These are phyloP conservation scores for Drosophila carrolli DNA, from an alignment of 1,140 invertebrate species.

Conservation along the genomic window DNA sequence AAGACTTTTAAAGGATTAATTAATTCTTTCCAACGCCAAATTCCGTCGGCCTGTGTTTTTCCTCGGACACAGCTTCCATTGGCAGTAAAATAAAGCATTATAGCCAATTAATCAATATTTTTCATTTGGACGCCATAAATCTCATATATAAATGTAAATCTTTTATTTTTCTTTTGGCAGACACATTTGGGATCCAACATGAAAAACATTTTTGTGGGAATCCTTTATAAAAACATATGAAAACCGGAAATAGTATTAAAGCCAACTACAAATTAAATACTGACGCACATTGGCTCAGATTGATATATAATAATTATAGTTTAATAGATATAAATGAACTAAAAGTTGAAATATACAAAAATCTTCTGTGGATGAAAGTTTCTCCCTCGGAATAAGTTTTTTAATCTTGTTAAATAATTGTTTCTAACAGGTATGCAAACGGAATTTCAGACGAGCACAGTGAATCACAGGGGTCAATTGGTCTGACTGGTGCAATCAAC, in stretches of 20 bases:
- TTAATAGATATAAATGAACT: background rate
- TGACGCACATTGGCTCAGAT: background rate
- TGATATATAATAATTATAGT: background rate
- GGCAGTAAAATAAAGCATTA: constrained; percentile 2
- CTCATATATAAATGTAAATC: background rate
- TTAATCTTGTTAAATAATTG: background rate
- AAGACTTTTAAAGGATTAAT: too few species aligned
- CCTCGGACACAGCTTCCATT: background rate
- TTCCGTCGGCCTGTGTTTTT: background rate
- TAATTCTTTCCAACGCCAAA: too few species aligned
- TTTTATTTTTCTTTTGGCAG: background rate
- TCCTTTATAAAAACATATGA: background rate
- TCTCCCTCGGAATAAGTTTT: too few species aligned
- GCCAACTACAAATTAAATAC: constrained; percentile 3
- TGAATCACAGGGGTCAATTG: constrained; percentile 31
- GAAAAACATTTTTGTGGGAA: background rate
- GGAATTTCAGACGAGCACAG: constrained; percentile 7
- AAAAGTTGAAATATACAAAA: too few species aligned
- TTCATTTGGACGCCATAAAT: constrained; percentile 15
- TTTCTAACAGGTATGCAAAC: constrained; percentile 6
- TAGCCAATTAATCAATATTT: constrained; percentile 13
- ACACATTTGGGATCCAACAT: background rate
- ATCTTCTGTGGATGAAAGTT: too few species aligned
- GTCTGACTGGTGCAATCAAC: constrained; percentile 20
- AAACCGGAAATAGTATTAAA: background rate